Evolutionary conservation across 2,113 vertebrate genomes (phyloP), one percentile per base, ranked within the genome.

Genomic region (Hippocampus comes): DNA sequence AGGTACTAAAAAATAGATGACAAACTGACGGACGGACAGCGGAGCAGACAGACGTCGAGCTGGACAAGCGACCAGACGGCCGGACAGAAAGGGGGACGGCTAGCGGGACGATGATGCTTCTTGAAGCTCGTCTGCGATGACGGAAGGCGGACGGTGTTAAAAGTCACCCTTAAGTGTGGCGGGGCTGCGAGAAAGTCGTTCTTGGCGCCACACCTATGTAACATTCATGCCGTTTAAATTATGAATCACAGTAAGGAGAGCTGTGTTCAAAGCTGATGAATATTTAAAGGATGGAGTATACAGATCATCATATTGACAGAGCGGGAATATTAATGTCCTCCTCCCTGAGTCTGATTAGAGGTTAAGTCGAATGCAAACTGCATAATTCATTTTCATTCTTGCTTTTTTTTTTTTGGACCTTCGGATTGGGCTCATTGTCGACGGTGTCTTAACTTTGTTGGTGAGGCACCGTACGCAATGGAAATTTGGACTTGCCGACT

Each of bases 191-290:
- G 79, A 88, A 90, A 89, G 86, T 82, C 80, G 80, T 79, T 78
- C 82, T 76, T 82, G 82, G 84, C 87, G 87, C 83, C 88, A 89
- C 87, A 86, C 80, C 89, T 87, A 91, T 90, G 90, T 91, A 93
- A 92, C 92, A 91, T 93, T 93, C 88, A 92, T 92, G 91, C 90
- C 81, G 91, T 91, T 89, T 94, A 85, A 94, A 93, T 93, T 91
- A 94, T 93, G 89, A 93, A 93, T 92, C 90, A 92, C 85, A 87
- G 85, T 81, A 81, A 86, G 78, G 81, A 89, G 84, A 89, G 84
- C 85, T 89, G 82, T 86, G 90, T 92, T 87, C 90, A 80, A 64
- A 85, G 84, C 81, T 87, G 87, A 92, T 94, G 89, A 94, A 94
- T 94, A 94, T 93, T 93, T 93, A 92, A 94, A 89, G 86, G 78